Base-by-base conservation (phyloP, 1,140 invertebrate species). In the Drosophila santomea region DNA sequence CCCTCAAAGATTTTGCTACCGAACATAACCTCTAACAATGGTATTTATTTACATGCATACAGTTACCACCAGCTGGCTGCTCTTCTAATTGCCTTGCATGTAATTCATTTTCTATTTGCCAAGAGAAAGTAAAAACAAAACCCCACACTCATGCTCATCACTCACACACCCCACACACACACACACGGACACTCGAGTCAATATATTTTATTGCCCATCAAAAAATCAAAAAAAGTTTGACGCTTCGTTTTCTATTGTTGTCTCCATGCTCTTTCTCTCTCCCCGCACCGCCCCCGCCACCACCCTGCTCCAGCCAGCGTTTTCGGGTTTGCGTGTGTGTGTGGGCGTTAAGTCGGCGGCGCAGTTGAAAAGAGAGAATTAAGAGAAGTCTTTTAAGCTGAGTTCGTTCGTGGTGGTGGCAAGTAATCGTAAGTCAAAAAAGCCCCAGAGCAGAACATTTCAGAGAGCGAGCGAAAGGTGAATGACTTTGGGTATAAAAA, bases 91-190 rank as follows among this genome's bases (percentile, higher is more conserved):
- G 71, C 71, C 71, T 74, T 64, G 50, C 44, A 62, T 56, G 74
- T 86, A 85, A 85, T 86, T 86, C 66, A 86, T 78, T 85, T 85
- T 86, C 74, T 86, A 86, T 85, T 82, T 86, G 82, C 68, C 60
- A 82, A 78, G 83, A 85, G 82, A 85, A 85, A 85, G 82, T 85
- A 86, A 85, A 85, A 85, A 74, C 59, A 81, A 72, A 74, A 78
- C 59, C 38, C 17, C 39, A 38, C 28, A 52, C 43, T 20, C 17
- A 45, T 20, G 45, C 17, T 55, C 36, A 55, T 55, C 38, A 41
- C 36, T 41, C 36, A 55, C 12, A 23, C 23, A 41, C 36, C 23
- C 25, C 20, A 20, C 38, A 41, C 36, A 25, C 36, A 55, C 36
- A 14, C 39, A 60, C 17, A 54, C 36, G 44, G 36, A 43, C 39